Percentiles rank a stretch among this genome's conserved stretches.
Evolutionary conservation across 2,797 vertebrate species (phyloP).

Genomic region (Neolamprologus multifasciatus): DNA sequence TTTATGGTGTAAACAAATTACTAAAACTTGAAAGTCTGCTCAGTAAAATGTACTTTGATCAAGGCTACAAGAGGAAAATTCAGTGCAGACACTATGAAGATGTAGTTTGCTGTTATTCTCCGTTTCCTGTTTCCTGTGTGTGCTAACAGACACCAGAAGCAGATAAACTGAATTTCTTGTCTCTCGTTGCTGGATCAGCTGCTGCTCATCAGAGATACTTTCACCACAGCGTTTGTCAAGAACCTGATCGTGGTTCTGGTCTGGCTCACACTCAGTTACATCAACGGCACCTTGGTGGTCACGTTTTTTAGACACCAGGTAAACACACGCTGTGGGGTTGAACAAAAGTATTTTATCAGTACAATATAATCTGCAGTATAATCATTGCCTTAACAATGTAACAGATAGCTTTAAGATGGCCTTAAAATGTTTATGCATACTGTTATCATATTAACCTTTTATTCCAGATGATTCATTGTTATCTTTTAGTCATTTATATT

Average conservation of each 20-base stretch:
- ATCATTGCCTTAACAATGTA: too few relatives aligned
- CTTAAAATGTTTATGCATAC: too few relatives aligned
- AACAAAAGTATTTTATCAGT: too few relatives aligned
- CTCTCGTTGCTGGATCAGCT: neutral
- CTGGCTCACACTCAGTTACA: conserved; percentile 67
- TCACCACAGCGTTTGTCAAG: conserved; percentile 54
- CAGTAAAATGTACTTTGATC: neutral
- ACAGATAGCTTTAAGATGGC: too few relatives aligned
- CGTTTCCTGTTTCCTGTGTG: neutral
- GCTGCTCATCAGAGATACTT: conserved; percentile 54
- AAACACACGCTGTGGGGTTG: neutral
- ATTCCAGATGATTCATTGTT: too few relatives aligned
- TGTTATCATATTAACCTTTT: too few relatives aligned
- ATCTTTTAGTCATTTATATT: too few relatives aligned
- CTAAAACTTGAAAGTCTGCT: neutral
- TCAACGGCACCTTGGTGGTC: conserved; percentile 56
- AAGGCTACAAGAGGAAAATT: neutral
- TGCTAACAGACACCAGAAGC: neutral
- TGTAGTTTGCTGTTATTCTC: neutral
- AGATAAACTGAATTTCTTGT: neutral
- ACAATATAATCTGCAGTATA: too few relatives aligned
- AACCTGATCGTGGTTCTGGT: conserved; percentile 66
- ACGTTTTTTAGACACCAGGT: conserved; percentile 71
- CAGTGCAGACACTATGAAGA: neutral
- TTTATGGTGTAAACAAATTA: neutral